These are phyloP conservation scores for Gallinago jamesoni DNA, from an alignment of 2,113 vertebrate species.

Conservation along the genomic window DNA sequence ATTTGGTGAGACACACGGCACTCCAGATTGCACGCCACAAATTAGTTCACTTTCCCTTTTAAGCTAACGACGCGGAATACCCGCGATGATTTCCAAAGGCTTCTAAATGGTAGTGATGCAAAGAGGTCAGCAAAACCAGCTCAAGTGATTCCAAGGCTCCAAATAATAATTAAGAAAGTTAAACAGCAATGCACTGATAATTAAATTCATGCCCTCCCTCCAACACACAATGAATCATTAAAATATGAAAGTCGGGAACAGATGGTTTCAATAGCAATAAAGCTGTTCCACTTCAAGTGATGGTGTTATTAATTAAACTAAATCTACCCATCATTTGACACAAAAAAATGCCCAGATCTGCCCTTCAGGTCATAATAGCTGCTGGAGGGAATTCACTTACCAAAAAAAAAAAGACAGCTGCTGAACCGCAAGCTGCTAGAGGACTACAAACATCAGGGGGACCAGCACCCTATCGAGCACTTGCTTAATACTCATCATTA, in stretches of 20 bases:
- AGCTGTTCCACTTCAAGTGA: constrained; percentile 38
- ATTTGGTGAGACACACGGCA: neutral
- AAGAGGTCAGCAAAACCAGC: constrained; percentile 22
- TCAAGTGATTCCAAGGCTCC: constrained; percentile 6
- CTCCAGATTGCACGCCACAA: neutral
- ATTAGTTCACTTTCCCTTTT: neutral
- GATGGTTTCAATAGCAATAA: constrained; percentile 65
- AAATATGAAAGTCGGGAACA: constrained; percentile 57
- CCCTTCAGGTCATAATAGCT: neutral
- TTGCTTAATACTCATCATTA: neutral
- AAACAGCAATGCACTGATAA: constrained; percentile 41
- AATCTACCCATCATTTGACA: neutral
- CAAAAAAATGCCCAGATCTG: neutral
- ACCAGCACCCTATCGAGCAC: neutral
- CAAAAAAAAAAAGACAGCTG: neutral
- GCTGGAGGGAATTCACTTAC: neutral
- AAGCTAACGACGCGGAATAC: neutral
- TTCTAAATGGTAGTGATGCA: neutral
- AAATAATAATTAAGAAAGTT: constrained; percentile 44
- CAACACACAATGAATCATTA: constrained; percentile 47
- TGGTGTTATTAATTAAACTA: constrained; percentile 30
- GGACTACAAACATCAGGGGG: neutral
- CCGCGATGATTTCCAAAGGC: neutral
- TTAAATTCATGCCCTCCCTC: constrained; percentile 29
- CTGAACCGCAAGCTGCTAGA: neutral